A percentile compares a stretch with the other conserved stretches of the same genome.
These are phyloP conservation scores for Altica lythri DNA, from an alignment of 2,888 invertebrate species.

Conservation along the genomic window DNA sequence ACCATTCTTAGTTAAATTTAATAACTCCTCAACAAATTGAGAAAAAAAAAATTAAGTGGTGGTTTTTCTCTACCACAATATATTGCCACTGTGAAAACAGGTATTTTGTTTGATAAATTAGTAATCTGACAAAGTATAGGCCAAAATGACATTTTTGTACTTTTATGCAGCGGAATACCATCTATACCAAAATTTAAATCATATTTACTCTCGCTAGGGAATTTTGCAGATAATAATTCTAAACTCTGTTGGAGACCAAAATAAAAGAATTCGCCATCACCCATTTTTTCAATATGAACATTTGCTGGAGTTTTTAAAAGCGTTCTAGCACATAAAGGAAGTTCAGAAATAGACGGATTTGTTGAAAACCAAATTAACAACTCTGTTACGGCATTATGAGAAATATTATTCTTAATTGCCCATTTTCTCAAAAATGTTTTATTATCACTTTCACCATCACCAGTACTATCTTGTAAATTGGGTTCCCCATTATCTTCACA, in stretches of 20 bases:
- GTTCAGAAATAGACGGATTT: constrained; percentile 1
- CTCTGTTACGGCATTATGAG: constrained; percentile 2
- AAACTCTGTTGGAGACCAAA: constrained; percentile 17
- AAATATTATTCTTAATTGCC: constrained; percentile 3
- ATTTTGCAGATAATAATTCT: constrained; percentile 2
- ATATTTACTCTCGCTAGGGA: constrained; percentile 2
- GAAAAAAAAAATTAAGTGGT: neutral
- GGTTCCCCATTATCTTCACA: no score
- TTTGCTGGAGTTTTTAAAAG: constrained; percentile 11
- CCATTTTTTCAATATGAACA: constrained; percentile 5
- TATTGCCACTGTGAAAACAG: neutral
- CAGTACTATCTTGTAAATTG: no score
- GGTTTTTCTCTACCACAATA: neutral
- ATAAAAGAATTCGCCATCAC: constrained; percentile 8
- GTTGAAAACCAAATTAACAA: constrained; percentile 1
- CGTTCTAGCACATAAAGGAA: constrained; percentile 15
- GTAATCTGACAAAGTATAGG: neutral
- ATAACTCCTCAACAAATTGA: constrained; percentile 2
- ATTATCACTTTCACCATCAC: no score
- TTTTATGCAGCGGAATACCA: constrained; percentile 17
- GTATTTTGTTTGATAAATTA: neutral
- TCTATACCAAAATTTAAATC: constrained; percentile 19
- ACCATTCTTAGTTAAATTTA: neutral
- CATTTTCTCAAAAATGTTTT: no score
- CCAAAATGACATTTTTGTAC: constrained; percentile 11